Percentiles rank a stretch among this genome's conserved stretches.
Evolutionary conservation across 2,797 vertebrate species (phyloP).

Genomic region (Myiotriccus ornatus): DNA sequence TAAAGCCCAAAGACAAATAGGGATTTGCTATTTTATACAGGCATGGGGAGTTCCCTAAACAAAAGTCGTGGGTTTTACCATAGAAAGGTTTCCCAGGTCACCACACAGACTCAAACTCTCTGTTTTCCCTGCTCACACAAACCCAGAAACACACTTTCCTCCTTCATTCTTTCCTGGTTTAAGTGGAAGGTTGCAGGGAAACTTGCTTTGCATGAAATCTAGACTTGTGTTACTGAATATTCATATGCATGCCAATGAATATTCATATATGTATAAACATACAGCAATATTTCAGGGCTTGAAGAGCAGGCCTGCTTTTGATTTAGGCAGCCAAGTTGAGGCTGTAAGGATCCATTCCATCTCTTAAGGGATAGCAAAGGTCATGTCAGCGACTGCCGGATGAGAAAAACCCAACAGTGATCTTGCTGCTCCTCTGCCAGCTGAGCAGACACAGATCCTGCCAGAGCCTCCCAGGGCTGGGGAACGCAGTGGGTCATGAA

Average conservation of each 20-base stretch:
- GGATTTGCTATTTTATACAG: not conserved
- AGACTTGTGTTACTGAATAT: not conserved
- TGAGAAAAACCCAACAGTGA: not conserved
- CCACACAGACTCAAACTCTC: not conserved
- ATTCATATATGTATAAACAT: not conserved
- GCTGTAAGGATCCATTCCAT: not conserved
- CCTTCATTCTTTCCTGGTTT: not conserved
- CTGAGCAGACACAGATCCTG: not conserved
- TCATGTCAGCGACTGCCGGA: not conserved
- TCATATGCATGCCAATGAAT: not conserved
- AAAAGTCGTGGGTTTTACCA: not conserved
- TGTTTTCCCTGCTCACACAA: not conserved
- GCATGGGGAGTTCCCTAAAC: not conserved
- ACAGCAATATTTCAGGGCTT: not conserved
- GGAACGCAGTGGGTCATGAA: not conserved
- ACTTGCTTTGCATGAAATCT: conserved; percentile 25
- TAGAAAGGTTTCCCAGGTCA: not conserved
- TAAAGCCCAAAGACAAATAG: not conserved
- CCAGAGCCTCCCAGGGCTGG: not conserved
- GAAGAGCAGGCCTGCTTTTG: not conserved
- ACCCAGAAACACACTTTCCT: not conserved
- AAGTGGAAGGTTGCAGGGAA: not conserved
- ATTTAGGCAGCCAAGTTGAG: not conserved
- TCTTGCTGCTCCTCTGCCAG: not conserved
- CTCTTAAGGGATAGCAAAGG: not conserved